Percentiles rank a stretch among this genome's conserved stretches.
Evolutionary conservation across 2,888 invertebrate genomes (phyloP).

Genomic region (Lapara coniferarum): DNA sequence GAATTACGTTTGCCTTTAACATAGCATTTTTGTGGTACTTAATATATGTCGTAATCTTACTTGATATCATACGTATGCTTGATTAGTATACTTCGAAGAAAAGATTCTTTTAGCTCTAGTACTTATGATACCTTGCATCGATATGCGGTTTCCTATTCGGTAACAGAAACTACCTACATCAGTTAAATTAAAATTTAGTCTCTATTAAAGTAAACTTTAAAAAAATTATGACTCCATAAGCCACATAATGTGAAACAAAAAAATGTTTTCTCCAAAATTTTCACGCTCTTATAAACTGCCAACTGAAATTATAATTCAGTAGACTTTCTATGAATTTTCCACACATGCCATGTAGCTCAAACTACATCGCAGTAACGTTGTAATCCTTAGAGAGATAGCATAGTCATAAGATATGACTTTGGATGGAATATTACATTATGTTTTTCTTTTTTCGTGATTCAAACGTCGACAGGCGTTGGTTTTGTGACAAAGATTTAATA

Average conservation of each 20-base stretch:
- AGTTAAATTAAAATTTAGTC: no score
- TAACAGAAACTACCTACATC: no score
- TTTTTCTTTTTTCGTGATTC: not conserved
- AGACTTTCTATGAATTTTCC: conserved; percentile 10
- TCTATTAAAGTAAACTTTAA: not conserved
- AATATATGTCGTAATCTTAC: no score
- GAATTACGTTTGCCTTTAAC: no score
- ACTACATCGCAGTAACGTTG: not conserved
- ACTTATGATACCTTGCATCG: no score
- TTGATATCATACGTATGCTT: no score
- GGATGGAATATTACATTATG: conserved; percentile 3
- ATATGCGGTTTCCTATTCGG: no score
- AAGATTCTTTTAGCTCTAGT: no score
- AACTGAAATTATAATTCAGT: not conserved
- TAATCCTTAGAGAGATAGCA: conserved; percentile 10
- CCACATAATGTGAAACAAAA: not conserved
- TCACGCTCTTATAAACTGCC: not conserved
- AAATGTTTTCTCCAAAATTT: not conserved
- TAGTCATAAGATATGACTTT: conserved; percentile 18
- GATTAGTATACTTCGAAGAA: no score
- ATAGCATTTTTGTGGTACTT: no score
- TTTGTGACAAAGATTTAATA: not conserved
- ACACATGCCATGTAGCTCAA: conserved; percentile 8
- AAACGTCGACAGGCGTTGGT: not conserved
- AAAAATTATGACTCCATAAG: not conserved